phyloP scores from a whole-genome alignment of 2,113 vertebrate genomes.

The Ahaetulla prasina region DNA sequence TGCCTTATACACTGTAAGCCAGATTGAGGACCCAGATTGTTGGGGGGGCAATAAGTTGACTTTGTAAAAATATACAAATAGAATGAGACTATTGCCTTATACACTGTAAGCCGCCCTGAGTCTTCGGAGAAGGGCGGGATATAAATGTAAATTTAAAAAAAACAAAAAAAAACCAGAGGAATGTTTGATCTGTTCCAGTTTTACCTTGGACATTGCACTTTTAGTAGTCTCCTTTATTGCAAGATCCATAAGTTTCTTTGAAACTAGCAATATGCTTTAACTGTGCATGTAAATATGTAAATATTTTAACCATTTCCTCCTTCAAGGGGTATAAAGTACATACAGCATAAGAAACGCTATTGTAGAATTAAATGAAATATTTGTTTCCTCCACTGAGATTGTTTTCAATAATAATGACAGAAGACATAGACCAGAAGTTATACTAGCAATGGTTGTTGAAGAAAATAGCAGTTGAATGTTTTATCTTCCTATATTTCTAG shows the following conservation, averaged over 20 bases:
- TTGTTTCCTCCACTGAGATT: background rate
- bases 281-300: background rate
- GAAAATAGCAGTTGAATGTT: background rate
- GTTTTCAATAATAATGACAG: background rate
- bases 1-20: too few species aligned
- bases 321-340: background rate
- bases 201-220: background rate
- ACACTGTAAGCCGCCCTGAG: too few species aligned
- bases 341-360: background rate
- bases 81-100: too few species aligned
- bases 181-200: background rate
- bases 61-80: too few species aligned
- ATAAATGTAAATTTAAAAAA: too few species aligned
- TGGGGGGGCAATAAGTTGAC: too few species aligned
- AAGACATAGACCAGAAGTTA: background rate
- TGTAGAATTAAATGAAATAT: background rate
- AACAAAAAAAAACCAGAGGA: too few species aligned
- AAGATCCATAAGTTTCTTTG: background rate
- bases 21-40: too few species aligned
- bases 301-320: background rate
- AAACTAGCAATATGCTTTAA: background rate
- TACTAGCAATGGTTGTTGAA: background rate
- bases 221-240: background rate
- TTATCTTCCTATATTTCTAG: background rate
- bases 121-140: too few species aligned